These are phyloP conservation scores for Ellobium chinense DNA, from an alignment of 2,888 invertebrate species.

Conservation along the genomic window DNA sequence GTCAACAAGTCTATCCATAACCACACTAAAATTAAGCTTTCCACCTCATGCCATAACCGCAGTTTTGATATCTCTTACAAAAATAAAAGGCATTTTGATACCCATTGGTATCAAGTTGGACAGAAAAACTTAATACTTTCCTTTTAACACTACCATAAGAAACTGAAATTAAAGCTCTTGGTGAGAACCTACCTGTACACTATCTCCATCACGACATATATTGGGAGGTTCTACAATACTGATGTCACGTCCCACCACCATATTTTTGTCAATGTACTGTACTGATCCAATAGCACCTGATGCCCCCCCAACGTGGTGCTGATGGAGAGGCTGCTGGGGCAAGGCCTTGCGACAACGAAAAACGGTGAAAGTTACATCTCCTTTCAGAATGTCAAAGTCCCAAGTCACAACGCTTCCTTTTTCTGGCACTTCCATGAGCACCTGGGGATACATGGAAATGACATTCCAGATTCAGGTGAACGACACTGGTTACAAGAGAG, in stretches of 20 bases:
- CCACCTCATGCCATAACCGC: too few species aligned
- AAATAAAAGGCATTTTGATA: too few species aligned
- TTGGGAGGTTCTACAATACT: conserved; percentile 89
- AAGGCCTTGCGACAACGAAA: conserved; percentile 79
- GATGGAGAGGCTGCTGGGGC: conserved; percentile 68
- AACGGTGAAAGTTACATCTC: conserved; percentile 92
- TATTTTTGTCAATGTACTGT: conserved; percentile 83
- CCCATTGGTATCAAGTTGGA: too few species aligned
- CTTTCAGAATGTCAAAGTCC: conserved; percentile 96
- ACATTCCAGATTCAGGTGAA: too few species aligned
- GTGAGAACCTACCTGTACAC: conserved; percentile 88
- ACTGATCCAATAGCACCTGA: conserved; percentile 72
- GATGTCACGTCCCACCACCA: conserved; percentile 86
- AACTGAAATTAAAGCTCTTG: too few species aligned
- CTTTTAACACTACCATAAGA: too few species aligned
- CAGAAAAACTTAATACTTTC: too few species aligned
- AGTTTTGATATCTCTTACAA: too few species aligned
- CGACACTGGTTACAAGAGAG: too few species aligned
- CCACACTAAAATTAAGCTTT: too few species aligned
- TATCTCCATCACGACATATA: conserved; percentile 93
- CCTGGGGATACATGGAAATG: too few species aligned
- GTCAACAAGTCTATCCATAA: too few species aligned
- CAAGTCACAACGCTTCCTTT: conserved; percentile 94
- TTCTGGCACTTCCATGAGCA: conserved; percentile 87
- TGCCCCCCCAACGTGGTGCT: conserved; percentile 73